Conservation (phyloP, 1,140 invertebrate genomes). For the Liolophura sinensis region DNA sequence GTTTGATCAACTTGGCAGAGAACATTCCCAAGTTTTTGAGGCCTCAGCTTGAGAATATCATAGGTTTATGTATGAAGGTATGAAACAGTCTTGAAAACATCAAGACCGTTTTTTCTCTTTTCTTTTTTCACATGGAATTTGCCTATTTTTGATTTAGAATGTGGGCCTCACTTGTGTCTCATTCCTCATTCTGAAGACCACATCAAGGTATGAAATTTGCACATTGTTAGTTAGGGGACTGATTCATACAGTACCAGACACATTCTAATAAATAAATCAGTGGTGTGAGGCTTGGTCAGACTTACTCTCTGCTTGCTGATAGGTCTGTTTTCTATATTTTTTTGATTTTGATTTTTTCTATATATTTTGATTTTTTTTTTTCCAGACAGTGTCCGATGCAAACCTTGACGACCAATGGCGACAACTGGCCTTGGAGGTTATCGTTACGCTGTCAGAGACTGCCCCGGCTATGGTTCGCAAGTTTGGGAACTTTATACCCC, state of each 20-base stretch:
- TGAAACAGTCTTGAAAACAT: conserved; percentile 9
- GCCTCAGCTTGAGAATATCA: conserved; percentile 81
- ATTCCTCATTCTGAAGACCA: too few relatives aligned
- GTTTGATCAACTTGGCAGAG: conserved; percentile 92
- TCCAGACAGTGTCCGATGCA: conserved; percentile 68
- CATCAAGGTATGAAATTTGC: too few relatives aligned
- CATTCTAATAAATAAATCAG: too few relatives aligned
- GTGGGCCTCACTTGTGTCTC: too few relatives aligned
- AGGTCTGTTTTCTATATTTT: too few relatives aligned
- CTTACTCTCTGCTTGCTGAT: too few relatives aligned
- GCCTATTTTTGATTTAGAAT: too few relatives aligned
- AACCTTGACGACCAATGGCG: conserved; percentile 83
- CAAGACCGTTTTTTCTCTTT: background rate
- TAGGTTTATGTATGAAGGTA: conserved; percentile 90
- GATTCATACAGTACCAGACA: too few relatives aligned
- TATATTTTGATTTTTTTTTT: too few relatives aligned
- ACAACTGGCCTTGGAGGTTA: conserved; percentile 88
- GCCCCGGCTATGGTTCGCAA: conserved; percentile 95
- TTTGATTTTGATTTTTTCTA: too few relatives aligned
- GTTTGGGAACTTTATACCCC: conserved; percentile 77
- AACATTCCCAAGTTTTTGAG: conserved; percentile 89
- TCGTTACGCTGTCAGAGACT: conserved; percentile 93
- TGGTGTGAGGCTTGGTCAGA: too few relatives aligned
- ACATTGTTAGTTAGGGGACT: too few relatives aligned
- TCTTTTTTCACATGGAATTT: conserved; percentile 6